Evolutionary conservation across 1,140 invertebrate genomes (phyloP).

Genomic region (Drosophila asahinai): DNA sequence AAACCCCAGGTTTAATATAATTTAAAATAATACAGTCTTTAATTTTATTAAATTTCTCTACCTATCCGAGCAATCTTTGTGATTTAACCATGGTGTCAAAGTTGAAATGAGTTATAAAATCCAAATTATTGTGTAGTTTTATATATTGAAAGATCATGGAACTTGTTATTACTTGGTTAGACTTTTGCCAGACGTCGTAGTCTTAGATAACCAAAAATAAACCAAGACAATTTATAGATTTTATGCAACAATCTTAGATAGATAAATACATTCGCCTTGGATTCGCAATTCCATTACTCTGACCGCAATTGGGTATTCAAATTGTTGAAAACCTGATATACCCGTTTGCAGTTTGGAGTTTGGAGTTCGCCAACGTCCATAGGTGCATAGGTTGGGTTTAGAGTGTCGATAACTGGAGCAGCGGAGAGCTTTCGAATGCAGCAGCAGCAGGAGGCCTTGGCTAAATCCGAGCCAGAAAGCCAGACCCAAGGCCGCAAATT

Average conservation of each 20-base stretch:
- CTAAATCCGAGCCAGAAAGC: constrained; percentile 26
- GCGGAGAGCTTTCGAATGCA: constrained; percentile 45
- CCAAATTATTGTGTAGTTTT: neutral
- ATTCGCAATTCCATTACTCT: constrained; percentile 27
- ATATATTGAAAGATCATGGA: neutral
- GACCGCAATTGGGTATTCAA: constrained; percentile 29
- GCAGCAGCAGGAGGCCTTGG: constrained; percentile 59
- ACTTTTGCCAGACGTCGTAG: neutral
- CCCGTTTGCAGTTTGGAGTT: constrained; percentile 29
- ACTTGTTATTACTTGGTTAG: neutral
- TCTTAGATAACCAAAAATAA: neutral
- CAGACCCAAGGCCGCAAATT: constrained; percentile 29
- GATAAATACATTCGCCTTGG: constrained; percentile 29
- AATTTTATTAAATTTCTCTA: too few species aligned
- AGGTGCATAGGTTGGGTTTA: constrained; percentile 64
- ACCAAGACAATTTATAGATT: neutral
- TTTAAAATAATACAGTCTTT: too few species aligned
- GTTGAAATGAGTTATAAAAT: neutral
- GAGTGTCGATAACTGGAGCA: constrained; percentile 68
- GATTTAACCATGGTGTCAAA: neutral
- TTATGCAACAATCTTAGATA: constrained; percentile 6
- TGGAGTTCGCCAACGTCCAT: constrained; percentile 20
- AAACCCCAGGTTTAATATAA: neutral
- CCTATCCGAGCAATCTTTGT: neutral
- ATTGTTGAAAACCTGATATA: constrained; percentile 39